Base-by-base conservation (phyloP, 2,113 vertebrate genomes). In the Athene noctua region DNA sequence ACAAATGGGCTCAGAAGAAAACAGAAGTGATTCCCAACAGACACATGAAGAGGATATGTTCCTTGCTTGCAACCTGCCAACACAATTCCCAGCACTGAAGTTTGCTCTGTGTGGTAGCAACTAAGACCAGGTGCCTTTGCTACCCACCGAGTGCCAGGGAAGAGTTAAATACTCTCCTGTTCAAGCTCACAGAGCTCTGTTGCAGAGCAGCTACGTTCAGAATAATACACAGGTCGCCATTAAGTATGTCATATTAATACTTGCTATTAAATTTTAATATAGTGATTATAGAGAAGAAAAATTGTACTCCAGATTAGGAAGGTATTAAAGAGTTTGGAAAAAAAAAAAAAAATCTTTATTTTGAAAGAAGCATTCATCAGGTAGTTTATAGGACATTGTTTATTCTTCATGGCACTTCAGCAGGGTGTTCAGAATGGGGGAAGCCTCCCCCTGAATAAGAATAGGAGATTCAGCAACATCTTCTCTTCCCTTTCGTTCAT, bases 221-320 rank as follows among this genome's bases (percentile, higher is more conserved):
- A 32, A 91, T 86, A 91, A 77, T 38, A 54, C 3, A 4, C 66
- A 55, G 52, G 62, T 85, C 94, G 71, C 79, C 83, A 96, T 95
- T 89, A 96, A 85, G 52, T 82, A 95, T 85, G 89, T 96, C 96
- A 92, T 82, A 97, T 96, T 98, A 97, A 97, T 95, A 81, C 13
- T 49, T 36, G 70, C 49, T 59, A 97, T 98, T 97, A 98, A 98
- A 97, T 72, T 97, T 98, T 98, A 98, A 97, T 97, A 80, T 21
- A 79, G 78, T 97, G 97, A 97, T 98, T 97, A 98, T 57, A 93
- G 83, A 70, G 80, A 61, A 97, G 91, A 97, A 97, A 98, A 98
- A 97, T 95, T 87, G 86, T 91, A 93, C 90, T 97, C 96, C 96
- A 89, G 73, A 87, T 95, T 79, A 46, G 15, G 79, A 96, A 95